Percentiles rank a stretch among this genome's conserved stretches.
Evolutionary conservation across 1,140 invertebrate species (phyloP).

Genomic region (Drosophila busckii): DNA sequence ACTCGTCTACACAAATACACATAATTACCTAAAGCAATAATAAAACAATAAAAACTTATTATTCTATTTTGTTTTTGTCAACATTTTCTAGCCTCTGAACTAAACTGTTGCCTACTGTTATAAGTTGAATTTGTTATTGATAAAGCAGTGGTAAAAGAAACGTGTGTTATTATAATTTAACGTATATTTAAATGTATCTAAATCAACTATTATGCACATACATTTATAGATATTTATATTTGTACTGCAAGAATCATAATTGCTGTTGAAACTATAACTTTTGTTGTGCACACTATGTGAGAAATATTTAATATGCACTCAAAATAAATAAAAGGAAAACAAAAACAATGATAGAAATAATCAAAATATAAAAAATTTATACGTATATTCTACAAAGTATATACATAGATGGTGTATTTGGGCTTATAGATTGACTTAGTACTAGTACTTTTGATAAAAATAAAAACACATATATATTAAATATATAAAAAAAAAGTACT

Average conservation of each 20-base stretch:
- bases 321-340: slow-evolving; percentile 43
- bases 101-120: slow-evolving; percentile 48
- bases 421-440: slow-evolving; percentile 5
- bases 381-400: slow-evolving; percentile 11
- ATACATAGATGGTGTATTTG: slow-evolving; percentile 12
- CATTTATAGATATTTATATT: too few species aligned
- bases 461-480: slow-evolving; percentile 24
- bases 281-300: too few species aligned
- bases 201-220: slow-evolving; percentile 29
- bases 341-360: slow-evolving; percentile 57
- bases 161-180: slow-evolving; percentile 57
- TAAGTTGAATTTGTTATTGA: slow-evolving; percentile 32
- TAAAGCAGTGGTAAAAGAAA: slow-evolving; percentile 15
- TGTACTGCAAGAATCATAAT: too few species aligned
- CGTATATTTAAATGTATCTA: slow-evolving; percentile 23
- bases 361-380: slow-evolving; percentile 3
- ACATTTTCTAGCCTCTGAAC: slow-evolving; percentile 7
- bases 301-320: slow-evolving; percentile 39
- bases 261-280: too few species aligned
- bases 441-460: slow-evolving; percentile 39
- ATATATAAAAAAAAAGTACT: slow-evolving; percentile 19
- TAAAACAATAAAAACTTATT: slow-evolving; percentile 38
- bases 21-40: too few species aligned
- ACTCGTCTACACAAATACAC: too few species aligned
- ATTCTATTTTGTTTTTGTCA: slow-evolving; percentile 28